Percentiles rank a stretch among this genome's conserved stretches.
These are phyloP conservation scores for Andrena praecox DNA, from an alignment of 2,888 invertebrate genomes.

Conservation along the genomic window DNA sequence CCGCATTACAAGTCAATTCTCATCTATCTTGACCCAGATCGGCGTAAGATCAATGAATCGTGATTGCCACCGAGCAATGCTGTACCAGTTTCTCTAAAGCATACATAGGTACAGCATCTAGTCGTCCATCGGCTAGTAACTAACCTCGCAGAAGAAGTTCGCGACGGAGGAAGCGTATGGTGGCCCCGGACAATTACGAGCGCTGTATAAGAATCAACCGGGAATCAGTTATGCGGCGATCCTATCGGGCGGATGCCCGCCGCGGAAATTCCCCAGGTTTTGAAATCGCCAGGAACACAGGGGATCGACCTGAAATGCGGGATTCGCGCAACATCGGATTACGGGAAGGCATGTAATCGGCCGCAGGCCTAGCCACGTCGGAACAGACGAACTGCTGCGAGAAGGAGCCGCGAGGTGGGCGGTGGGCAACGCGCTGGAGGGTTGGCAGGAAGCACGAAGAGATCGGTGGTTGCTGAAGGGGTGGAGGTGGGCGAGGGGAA, in stretches of 20 bases:
- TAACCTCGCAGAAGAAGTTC: too few species aligned
- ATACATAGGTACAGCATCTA: too few species aligned
- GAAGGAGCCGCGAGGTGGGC: conserved; percentile 68
- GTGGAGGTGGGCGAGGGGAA: background rate
- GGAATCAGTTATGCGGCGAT: background rate
- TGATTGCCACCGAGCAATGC: too few species aligned
- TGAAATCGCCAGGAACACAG: conserved; percentile 52
- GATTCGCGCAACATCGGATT: conserved; percentile 81
- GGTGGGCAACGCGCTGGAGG: conserved; percentile 60
- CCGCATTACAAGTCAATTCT: too few species aligned
- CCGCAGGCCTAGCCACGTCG: conserved; percentile 80
- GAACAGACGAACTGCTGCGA: conserved; percentile 75
- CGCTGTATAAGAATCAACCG: too few species aligned
- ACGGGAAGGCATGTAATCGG: conserved; percentile 82
- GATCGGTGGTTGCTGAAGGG: conserved; percentile 61
- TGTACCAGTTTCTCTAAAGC: too few species aligned
- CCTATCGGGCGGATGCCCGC: background rate
- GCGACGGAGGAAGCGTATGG: too few species aligned
- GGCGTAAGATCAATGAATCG: too few species aligned
- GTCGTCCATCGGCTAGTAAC: too few species aligned
- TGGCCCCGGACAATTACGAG: too few species aligned
- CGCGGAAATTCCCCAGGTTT: conserved; percentile 61
- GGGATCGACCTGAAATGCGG: conserved; percentile 65
- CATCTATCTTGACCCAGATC: too few species aligned
- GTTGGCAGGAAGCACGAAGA: conserved; percentile 60